Percentiles rank a stretch among this genome's conserved stretches.
These are phyloP conservation scores for Sinohyriopsis cumingii DNA, from an alignment of 2,888 invertebrate genomes.

Conservation along the genomic window DNA sequence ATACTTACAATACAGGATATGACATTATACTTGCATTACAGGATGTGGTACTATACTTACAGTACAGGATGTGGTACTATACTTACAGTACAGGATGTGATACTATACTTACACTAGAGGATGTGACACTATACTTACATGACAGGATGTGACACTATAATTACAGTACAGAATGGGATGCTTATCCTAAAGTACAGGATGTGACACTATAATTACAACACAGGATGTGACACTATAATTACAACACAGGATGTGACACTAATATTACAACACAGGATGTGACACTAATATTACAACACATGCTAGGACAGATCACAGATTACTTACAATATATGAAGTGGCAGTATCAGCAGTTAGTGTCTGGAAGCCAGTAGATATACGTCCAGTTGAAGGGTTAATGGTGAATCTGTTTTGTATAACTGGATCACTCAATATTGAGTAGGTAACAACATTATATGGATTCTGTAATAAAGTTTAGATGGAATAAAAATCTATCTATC, in stretches of 20 bases:
- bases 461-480: constrained; percentile 36
- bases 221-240: constrained; percentile 16
- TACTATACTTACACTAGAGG: constrained; percentile 34
- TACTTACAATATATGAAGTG: constrained; percentile 38
- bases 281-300: too few species aligned
- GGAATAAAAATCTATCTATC: neutral
- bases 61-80: too few species aligned
- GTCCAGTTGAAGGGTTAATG: constrained; percentile 41
- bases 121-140: too few species aligned
- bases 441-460: constrained; percentile 60
- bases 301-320: too few species aligned
- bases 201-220: too few species aligned
- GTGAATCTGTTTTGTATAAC: constrained; percentile 49
- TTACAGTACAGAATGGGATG: constrained; percentile 39
- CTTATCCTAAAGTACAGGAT: too few species aligned
- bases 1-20: neutral
- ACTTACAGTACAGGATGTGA: neutral
- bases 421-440: constrained; percentile 64
- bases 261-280: too few species aligned
- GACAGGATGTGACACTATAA: neutral
- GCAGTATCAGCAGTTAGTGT: constrained; percentile 37
- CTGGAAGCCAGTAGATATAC: constrained; percentile 31
- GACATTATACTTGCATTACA: constrained; percentile 35
- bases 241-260: too few species aligned
- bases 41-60: constrained; percentile 19